Evolutionary conservation across 2,113 vertebrate genomes (phyloP).

Genomic region (Grallaria varia): DNA sequence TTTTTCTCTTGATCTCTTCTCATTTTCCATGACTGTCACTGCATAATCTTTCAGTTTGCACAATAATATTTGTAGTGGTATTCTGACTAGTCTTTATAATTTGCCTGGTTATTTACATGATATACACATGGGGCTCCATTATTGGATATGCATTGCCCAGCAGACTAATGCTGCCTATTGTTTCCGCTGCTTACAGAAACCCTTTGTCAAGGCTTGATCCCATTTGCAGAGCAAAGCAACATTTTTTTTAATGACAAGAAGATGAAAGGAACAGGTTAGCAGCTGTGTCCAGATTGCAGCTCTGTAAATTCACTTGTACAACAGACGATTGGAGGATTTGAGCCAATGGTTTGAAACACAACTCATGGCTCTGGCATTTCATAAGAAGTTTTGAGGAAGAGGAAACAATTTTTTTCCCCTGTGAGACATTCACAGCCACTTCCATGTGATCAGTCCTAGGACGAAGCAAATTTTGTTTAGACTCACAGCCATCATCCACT

Average conservation of each 20-base stretch:
- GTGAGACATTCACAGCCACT: background rate
- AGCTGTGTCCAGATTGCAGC: background rate
- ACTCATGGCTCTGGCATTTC: background rate
- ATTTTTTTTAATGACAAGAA: background rate
- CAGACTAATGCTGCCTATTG: background rate
- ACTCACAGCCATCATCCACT: background rate
- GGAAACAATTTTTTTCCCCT: background rate
- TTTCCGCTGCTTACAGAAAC: background rate
- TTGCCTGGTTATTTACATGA: background rate
- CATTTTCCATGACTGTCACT: background rate
- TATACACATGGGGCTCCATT: background rate
- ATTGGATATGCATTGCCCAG: background rate
- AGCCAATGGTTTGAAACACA: background rate
- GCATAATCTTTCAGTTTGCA: background rate
- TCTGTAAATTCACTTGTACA: background rate
- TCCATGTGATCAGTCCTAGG: background rate
- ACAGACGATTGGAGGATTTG: background rate
- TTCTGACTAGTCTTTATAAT: background rate
- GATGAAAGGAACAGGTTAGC: background rate
- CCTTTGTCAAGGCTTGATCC: background rate
- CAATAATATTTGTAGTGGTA: background rate
- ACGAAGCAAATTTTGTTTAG: background rate
- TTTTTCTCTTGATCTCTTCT: background rate
- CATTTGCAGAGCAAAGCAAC: background rate
- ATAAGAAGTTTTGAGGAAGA: background rate